Percentiles rank a stretch among this genome's conserved stretches.
phyloP scores from a whole-genome alignment of 2,888 invertebrate genomes.

The Drosophila ezoana region DNA sequence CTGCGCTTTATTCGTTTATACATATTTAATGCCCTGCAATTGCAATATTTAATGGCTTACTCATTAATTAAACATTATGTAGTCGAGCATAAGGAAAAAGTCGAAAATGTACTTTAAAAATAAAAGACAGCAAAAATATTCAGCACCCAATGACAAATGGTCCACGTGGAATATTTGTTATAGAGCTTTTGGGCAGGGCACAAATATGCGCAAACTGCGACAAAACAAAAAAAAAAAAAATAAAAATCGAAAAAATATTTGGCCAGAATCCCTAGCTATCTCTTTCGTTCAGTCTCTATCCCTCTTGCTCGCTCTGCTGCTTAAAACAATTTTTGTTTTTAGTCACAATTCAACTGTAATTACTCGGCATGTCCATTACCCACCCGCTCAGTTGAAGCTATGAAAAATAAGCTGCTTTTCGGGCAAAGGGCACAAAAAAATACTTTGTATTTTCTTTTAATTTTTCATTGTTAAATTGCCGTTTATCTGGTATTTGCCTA shows the following conservation, averaged over 20 bases:
- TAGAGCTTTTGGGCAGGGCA: conserved; percentile 16
- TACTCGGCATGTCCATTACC: conserved; percentile 68
- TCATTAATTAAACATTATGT: conserved; percentile 76
- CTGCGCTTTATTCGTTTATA: conserved; percentile 37
- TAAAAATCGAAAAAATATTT: conserved; percentile 51
- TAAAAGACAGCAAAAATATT: conserved; percentile 15
- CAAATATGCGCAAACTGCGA: conserved; percentile 44
- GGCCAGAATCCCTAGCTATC: background rate
- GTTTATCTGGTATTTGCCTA: conserved; percentile 70
- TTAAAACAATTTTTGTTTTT: conserved; percentile 36
- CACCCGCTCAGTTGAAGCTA: conserved; percentile 28
- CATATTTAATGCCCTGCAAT: conserved; percentile 45
- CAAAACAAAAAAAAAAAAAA: background rate
- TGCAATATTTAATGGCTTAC: conserved; percentile 58
- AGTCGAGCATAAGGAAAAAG: conserved; percentile 49
- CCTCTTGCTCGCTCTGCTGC: conserved; percentile 8
- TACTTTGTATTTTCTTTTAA: conserved; percentile 77
- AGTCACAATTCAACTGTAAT: conserved; percentile 78
- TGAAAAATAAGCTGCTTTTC: conserved; percentile 71
- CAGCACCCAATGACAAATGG: conserved; percentile 70
- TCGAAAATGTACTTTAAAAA: conserved; percentile 19
- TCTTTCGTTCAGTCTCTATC: background rate
- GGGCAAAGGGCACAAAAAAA: conserved; percentile 42
- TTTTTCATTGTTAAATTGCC: conserved; percentile 81
- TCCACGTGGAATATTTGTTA: conserved; percentile 54